Evolutionary conservation across 2,888 invertebrate species (phyloP).

Genomic region (Eupithecia pulchellata): DNA sequence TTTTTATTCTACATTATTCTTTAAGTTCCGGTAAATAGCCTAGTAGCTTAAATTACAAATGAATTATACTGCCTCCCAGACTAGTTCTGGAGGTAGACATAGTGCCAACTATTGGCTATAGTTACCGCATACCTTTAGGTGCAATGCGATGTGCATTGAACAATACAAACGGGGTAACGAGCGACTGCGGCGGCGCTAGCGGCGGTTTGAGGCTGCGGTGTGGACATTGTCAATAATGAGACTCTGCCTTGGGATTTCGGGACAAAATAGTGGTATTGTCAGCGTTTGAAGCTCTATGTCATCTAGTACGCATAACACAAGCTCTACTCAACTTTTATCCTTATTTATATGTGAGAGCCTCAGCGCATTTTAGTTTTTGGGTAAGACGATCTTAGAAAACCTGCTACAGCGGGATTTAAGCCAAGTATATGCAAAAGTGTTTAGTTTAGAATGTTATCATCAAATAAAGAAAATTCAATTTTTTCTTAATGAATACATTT

Average conservation of each 20-base stretch:
- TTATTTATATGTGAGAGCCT: too few species aligned
- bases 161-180: conserved; percentile 59
- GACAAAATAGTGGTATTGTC: not conserved
- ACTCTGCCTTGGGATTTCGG: conserved; percentile 15
- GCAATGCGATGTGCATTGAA: not conserved
- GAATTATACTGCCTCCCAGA: not conserved
- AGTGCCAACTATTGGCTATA: not conserved
- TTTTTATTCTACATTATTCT: too few species aligned
- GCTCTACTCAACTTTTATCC: too few species aligned
- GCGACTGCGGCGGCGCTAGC: conserved; percentile 26
- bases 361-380: not conserved
- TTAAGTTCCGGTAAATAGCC: not conserved
- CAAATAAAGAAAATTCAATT: too few species aligned
- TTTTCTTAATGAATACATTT: too few species aligned
- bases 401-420: not conserved
- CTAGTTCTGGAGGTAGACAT: not conserved
- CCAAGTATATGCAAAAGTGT: not conserved
- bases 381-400: not conserved
- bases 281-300: not conserved
- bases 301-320: too few species aligned
- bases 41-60: not conserved
- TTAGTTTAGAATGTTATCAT: too few species aligned
- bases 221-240: conserved; percentile 31
- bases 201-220: conserved; percentile 17
- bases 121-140: not conserved